A percentile compares a stretch with the other conserved stretches of the same genome.
These are phyloP conservation scores for Morone saxatilis DNA, from an alignment of 2,113 vertebrate species.

Conservation along the genomic window DNA sequence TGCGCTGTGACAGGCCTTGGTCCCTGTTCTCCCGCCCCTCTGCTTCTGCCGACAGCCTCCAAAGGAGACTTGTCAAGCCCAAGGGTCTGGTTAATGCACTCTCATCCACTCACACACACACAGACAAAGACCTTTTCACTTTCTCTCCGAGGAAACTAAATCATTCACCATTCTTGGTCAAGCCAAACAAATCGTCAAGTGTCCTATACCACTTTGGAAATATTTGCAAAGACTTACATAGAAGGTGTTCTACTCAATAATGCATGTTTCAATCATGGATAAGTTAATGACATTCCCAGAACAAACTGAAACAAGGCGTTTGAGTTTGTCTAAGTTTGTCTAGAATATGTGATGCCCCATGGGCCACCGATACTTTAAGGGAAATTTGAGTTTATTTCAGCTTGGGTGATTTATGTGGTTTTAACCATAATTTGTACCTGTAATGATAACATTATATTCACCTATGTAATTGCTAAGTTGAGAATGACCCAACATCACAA, in stretches of 20 bases:
- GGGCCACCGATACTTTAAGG: background rate
- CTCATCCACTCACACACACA: constrained; percentile 27
- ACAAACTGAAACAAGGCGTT: constrained; percentile 6
- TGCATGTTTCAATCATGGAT: constrained; percentile 58
- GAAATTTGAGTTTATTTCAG: background rate
- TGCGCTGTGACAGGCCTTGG: constrained; percentile 47
- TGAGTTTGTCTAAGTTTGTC: background rate
- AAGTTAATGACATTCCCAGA: constrained; percentile 28
- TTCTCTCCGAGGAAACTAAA: constrained; percentile 35
- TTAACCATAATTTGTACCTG: background rate
- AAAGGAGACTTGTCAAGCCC: constrained; percentile 51
- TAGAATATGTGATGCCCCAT: background rate
- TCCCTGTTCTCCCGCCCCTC: constrained; percentile 28
- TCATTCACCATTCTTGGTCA: constrained; percentile 12
- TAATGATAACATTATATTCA: background rate
- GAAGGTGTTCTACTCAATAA: constrained; percentile 60
- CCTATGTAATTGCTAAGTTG: background rate
- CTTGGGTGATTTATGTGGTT: background rate
- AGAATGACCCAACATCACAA: background rate
- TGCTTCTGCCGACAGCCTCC: constrained; percentile 31
- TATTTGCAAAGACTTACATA: constrained; percentile 46
- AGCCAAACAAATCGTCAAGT: constrained; percentile 31
- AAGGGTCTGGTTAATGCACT: constrained; percentile 62
- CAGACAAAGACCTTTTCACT: constrained; percentile 50
- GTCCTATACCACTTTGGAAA: constrained; percentile 16